Conservation (phyloP, 2,113 vertebrate species). For the Stigmatopora argus region DNA sequence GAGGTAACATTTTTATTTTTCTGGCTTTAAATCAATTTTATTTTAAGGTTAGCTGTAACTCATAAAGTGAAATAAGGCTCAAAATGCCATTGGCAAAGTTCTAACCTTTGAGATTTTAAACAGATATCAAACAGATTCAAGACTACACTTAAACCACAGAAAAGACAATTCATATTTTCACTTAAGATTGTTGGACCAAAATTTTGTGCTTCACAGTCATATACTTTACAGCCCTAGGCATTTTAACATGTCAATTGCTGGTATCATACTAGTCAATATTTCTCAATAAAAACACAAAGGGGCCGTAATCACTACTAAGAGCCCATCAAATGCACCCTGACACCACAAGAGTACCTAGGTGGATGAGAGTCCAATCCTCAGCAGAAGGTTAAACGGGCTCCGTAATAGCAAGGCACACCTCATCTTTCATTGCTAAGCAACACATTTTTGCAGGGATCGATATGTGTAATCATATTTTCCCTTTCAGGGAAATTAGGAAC, state of each 20-base stretch:
- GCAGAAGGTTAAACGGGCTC: conserved; percentile 63
- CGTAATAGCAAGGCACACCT: conserved; percentile 61
- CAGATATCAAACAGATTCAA: conserved; percentile 5
- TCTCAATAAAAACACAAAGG: conserved; percentile 47
- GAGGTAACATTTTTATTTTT: conserved; percentile 32
- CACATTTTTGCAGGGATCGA: conserved; percentile 63
- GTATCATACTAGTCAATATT: conserved; percentile 23
- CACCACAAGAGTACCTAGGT: conserved; percentile 38
- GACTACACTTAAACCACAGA: conserved; percentile 13
- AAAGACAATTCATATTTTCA: conserved; percentile 11
- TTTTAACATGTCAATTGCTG: conserved; percentile 1
- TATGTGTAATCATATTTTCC: conserved; percentile 63
- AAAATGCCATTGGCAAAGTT: conserved; percentile 47
- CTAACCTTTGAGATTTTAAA: conserved; percentile 31
- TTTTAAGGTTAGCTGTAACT: conserved; percentile 16
- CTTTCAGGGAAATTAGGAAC: conserved; percentile 61
- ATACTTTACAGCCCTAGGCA: not conserved
- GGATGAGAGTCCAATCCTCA: conserved; percentile 31
- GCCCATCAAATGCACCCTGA: conserved; percentile 48
- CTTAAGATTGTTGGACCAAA: not conserved
- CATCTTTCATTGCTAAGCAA: conserved; percentile 66
- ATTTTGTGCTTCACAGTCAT: not conserved
- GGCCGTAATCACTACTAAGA: conserved; percentile 59
- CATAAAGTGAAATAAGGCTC: not conserved
- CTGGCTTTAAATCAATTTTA: conserved; percentile 34